Base-by-base conservation (phyloP, 2,113 vertebrate genomes). In the Vombatus ursinus region DNA sequence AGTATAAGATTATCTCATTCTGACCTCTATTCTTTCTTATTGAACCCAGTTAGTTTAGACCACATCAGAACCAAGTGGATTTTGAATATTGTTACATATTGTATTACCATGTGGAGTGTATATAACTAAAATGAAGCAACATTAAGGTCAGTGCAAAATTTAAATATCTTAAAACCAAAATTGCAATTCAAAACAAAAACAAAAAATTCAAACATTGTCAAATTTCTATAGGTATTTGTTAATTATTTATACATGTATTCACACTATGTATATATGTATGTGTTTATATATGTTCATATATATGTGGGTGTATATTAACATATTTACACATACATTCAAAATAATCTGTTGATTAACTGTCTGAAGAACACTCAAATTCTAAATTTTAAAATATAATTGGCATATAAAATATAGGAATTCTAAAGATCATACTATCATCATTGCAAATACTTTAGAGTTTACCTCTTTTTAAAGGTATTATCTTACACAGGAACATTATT, bases 391-490 rank as follows among this genome's bases (percentile, higher is more conserved):
- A n/a, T n/a, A n/a, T n/a, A n/a, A n/a, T n/a, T n/a, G n/a, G 93
- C 50, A 90, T 92, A 92, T 44, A 90, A 95, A 94, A 57, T 31
- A 91, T 51, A 50, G 68, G 25, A 2, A 90, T 52, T 92, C 92
- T 90, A 95, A 91, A 95, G 94, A 68, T 25, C 50, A 90, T 52
- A 61, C 25, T 90, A 57, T 92, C 12, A 84, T 24, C 28, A 84
- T 26, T 3, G 26, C 44, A 68, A 50, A 92, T 92, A 68, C 37
- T 52, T 94, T 14, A 90, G 22, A 90, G 31, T 93, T 25, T 93
- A 92, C 90, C 16, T 93, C 25, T 93, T 93, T 49, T 93, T 5
- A 91, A 57, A 93, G 52, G 93, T 93, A 37, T 24, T 92, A 52
- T 91, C 93, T 77, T 77, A 77, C 14, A 84, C 3, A 84, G n/a